These are phyloP conservation scores for Rhincodon typus DNA, from an alignment of 2,797 vertebrate species.

Conservation along the genomic window DNA sequence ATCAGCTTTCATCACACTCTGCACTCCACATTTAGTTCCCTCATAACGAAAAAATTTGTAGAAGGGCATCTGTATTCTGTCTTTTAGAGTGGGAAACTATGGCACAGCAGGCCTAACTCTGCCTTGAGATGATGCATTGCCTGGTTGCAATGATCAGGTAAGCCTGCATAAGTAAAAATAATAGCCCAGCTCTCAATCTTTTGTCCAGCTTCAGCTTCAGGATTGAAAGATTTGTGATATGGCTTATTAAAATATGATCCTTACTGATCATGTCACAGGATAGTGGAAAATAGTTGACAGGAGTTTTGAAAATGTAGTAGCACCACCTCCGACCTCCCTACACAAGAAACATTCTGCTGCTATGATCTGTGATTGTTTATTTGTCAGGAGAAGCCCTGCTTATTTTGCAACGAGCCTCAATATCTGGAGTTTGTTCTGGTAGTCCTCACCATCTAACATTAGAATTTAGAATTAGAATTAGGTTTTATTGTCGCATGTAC, in stretches of 20 bases:
- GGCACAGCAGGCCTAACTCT: too few species aligned
- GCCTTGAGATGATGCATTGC: too few species aligned
- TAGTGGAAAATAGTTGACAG: neutral
- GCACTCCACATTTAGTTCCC: too few species aligned
- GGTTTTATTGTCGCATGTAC: too few species aligned
- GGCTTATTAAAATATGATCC: neutral
- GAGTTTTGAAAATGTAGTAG: neutral
- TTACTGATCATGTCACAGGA: neutral
- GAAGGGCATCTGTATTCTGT: too few species aligned
- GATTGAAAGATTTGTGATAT: neutral
- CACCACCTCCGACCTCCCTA: neutral
- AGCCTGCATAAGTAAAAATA: neutral
- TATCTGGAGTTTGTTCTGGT: neutral
- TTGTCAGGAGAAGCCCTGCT: neutral
- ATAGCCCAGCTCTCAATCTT: neutral
- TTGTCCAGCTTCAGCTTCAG: neutral
- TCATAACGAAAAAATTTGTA: too few species aligned
- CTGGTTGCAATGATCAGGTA: too few species aligned
- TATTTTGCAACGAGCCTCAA: neutral
- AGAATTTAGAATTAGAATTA: too few species aligned
- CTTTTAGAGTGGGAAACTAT: too few species aligned
- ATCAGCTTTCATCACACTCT: too few species aligned
- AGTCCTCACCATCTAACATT: neutral
- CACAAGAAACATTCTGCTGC: neutral
- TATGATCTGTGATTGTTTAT: neutral